Base-by-base conservation (phyloP, 2,113 vertebrate species). In the Apteryx mantelli region DNA sequence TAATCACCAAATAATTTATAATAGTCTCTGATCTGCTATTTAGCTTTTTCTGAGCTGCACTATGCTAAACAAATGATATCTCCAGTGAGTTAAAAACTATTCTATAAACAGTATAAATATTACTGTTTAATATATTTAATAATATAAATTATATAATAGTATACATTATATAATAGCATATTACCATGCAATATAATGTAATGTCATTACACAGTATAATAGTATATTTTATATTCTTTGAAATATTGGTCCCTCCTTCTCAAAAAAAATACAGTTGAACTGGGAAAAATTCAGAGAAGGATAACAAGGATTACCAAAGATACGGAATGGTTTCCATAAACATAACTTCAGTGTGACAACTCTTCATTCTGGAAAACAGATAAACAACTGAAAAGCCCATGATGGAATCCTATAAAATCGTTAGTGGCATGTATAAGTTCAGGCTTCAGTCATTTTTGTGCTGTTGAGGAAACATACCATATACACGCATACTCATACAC, bases 331-430 rank as follows among this genome's bases (percentile, higher is more conserved):
- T 7, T 86, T 77, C 53, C 24, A 60, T 34, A 77, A 89, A 74
- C 4, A 46, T 11, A 74, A 40, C 3, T 81, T 84, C 34, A 40
- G 40, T 77, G n/a, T 53, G 58, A 38, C 0, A 0, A 9, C 5
- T 79, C 46, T 60, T 86, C 34, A 26, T 64, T 86, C 34, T 84
- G 13, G 26, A 74, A 84, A 87, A 81, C 0, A 1, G 3, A 24
- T 0, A 1, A 3, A 28, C 3, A 74, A 5, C 26, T 34, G n/a
- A 92, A 68, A 15, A 64, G 3, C 9, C 15, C 34, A 8, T 7
- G 13, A 61, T 18, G 3, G 8, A 56, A 17, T 61, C 26, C 14
- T 42, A 15, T 5, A 78, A 84, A 82, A 85, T 88, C 13, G 32
- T 73, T 50, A 32, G 4, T 46, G 13, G 1, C 26, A 65, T 22